Percentiles rank a stretch among this genome's conserved stretches.
Conservation (phyloP, 2,113 vertebrate species). For the Chionomys nivalis region DNA sequence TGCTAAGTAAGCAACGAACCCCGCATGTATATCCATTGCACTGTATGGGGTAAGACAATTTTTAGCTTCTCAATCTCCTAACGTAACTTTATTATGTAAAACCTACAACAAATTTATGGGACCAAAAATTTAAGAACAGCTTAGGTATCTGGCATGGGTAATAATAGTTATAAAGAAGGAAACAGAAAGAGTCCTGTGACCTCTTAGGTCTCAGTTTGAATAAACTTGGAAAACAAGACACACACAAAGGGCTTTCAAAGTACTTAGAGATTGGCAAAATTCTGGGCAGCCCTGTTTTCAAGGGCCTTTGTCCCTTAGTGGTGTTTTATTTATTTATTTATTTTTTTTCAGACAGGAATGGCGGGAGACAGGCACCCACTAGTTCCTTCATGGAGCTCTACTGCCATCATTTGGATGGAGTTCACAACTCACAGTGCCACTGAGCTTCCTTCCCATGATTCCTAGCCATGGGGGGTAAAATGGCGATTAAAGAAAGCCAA, state of each 20-base stretch:
- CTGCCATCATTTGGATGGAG: background rate
- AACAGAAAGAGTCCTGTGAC: too few species aligned
- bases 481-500: accelerated
- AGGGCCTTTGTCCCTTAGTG: background rate
- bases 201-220: too few species aligned
- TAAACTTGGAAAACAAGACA: too few species aligned
- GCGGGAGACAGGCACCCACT: accelerated
- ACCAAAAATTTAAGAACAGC: background rate
- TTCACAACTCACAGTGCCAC: background rate
- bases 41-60: background rate
- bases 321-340: background rate
- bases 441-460: background rate
- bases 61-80: background rate
- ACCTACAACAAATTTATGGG: background rate
- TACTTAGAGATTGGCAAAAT: background rate
- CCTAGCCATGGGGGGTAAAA: background rate
- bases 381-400: background rate
- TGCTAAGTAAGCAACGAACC: background rate
- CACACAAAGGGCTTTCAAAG: too few species aligned
- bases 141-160: too few species aligned
- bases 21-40: background rate
- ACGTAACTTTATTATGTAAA: background rate
- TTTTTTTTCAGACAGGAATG: background rate
- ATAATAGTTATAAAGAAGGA: too few species aligned
- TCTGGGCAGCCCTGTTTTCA: background rate